Conservation (phyloP, 2,797 vertebrate species). For the Acrossocheilus wenchowensis region DNA sequence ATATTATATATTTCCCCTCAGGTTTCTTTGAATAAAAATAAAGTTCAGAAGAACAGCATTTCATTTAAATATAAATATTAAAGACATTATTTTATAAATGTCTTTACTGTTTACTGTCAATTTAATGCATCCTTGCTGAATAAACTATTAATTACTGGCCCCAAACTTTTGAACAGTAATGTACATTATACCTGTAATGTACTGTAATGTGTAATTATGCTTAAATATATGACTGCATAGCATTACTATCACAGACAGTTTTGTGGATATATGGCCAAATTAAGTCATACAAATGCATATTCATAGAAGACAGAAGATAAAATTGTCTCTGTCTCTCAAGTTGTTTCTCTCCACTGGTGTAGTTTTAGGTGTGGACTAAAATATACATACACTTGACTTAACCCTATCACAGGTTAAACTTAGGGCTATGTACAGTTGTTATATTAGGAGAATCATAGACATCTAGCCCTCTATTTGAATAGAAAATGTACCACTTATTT, state of each 20-base stretch:
- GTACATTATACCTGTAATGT: not conserved
- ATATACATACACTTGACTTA: not conserved
- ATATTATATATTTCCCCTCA: not conserved
- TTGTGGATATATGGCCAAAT: not conserved
- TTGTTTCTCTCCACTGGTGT: not conserved
- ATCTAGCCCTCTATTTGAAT: constrained; percentile 53
- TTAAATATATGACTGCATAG: constrained; percentile 4
- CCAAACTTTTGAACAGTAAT: not conserved
- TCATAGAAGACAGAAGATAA: not conserved
- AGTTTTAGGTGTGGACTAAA: constrained; percentile 9
- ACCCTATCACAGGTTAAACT: constrained; percentile 13
- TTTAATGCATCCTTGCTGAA: not conserved
- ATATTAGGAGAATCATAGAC: constrained; percentile 25
- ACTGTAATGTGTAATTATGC: too few species aligned
- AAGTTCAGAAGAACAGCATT: not conserved
- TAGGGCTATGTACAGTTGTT: not conserved
- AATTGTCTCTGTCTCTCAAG: not conserved
- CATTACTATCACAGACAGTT: not conserved
- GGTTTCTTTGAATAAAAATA: not conserved
- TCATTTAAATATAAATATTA: not conserved
- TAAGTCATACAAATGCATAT: not conserved
- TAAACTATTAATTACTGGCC: not conserved
- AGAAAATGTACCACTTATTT: constrained; percentile 40
- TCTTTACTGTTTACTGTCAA: not conserved
- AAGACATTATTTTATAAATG: too few species aligned